Conservation (phyloP, 2,797 vertebrate species). For the Tapirus indicus region DNA sequence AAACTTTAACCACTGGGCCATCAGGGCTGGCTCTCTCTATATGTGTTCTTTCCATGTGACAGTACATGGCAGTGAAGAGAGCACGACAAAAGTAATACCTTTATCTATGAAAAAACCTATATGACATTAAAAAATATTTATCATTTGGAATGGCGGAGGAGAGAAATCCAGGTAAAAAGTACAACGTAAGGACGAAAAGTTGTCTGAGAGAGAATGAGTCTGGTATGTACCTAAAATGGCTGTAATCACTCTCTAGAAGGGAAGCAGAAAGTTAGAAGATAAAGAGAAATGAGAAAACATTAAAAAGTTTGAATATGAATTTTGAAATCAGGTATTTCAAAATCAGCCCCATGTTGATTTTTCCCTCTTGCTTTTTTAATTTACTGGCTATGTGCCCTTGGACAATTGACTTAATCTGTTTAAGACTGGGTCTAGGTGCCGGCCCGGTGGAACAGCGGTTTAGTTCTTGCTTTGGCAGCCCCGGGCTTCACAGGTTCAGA, state of each 20-base stretch:
- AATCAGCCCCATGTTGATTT: not conserved
- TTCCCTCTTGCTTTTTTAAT: not conserved
- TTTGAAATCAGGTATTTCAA: not conserved
- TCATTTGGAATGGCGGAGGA: not conserved
- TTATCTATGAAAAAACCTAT: not conserved
- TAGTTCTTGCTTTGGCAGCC: too few species aligned
- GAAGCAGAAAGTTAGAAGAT: not conserved
- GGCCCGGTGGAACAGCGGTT: too few species aligned
- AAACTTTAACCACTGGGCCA: too few species aligned
- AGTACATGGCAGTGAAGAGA: not conserved
- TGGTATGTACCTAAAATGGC: not conserved
- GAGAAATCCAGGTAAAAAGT: not conserved
- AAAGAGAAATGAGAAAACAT: not conserved
- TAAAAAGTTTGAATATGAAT: not conserved
- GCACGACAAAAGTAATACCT: not conserved
- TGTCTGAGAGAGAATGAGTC: not conserved
- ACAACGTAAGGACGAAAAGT: not conserved
- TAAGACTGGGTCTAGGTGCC: not conserved
- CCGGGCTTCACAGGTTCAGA: too few species aligned
- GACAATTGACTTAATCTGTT: not conserved
- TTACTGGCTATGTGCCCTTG: not conserved
- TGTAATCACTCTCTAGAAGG: not conserved
- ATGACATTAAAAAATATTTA: not conserved
- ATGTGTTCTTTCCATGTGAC: not conserved
- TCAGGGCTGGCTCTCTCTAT: too few species aligned